Percentiles rank a stretch among this genome's conserved stretches.
Evolutionary conservation across 2,888 invertebrate species (phyloP).

Genomic region (Zhuqinia jingwanae): DNA sequence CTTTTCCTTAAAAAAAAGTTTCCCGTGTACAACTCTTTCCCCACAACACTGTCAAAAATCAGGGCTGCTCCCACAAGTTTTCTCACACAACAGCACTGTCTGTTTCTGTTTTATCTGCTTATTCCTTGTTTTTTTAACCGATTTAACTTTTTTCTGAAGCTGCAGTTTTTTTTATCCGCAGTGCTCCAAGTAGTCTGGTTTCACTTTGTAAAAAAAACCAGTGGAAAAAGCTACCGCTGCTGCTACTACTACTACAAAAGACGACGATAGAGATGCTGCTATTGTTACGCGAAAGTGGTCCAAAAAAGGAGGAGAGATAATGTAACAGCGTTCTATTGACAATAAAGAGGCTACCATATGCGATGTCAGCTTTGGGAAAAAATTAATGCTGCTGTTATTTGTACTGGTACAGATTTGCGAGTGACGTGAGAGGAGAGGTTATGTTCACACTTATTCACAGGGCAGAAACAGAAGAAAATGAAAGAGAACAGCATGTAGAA

Average conservation of each 20-base stretch:
- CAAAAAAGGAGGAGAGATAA: conserved; percentile 62
- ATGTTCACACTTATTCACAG: neutral
- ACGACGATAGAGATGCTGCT: conserved; percentile 37
- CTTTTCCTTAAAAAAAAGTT: too few species aligned
- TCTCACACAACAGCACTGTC: neutral
- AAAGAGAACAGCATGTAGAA: neutral
- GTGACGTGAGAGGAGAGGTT: conserved; percentile 34
- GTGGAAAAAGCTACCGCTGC: conserved; percentile 8
- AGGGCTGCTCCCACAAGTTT: conserved; percentile 14
- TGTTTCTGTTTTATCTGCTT: too few species aligned
- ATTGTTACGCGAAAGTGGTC: conserved; percentile 60
- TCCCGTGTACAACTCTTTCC: neutral
- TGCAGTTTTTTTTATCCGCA: conserved; percentile 34
- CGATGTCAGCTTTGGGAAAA: conserved; percentile 32
- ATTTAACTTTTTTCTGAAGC: conserved; percentile 4
- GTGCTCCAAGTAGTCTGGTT: conserved; percentile 9
- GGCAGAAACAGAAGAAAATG: too few species aligned
- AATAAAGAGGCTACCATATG: conserved; percentile 62
- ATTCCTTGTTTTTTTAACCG: neutral
- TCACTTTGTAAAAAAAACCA: conserved; percentile 18
- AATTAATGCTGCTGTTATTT: conserved; percentile 31
- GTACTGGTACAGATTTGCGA: conserved; percentile 47
- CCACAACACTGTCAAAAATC: conserved; percentile 39
- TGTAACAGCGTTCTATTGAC: conserved; percentile 12
- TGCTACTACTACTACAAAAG: conserved; percentile 35